Conservation (phyloP, 2,113 vertebrate genomes). For the Platycercus adscitus region DNA sequence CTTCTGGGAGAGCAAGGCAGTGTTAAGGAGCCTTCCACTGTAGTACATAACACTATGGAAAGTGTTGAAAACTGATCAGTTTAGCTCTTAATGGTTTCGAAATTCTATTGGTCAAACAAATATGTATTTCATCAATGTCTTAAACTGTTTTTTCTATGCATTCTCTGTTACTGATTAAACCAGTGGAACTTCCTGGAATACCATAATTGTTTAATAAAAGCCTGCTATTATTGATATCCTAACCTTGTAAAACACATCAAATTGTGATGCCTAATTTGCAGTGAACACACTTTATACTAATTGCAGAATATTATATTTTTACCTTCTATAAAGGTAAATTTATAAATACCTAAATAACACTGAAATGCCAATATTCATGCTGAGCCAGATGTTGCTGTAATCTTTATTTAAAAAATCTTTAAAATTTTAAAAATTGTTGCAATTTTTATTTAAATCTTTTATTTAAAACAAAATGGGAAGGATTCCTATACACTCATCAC, state of each 20-base stretch:
- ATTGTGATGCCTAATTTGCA: neutral
- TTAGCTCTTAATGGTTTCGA: neutral
- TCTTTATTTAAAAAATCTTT: neutral
- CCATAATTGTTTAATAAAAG: neutral
- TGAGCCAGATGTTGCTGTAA: neutral
- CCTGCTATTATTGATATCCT: neutral
- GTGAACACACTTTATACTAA: neutral
- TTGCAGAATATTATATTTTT: neutral
- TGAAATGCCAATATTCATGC: neutral
- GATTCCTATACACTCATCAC: neutral
- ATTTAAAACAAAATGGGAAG: neutral
- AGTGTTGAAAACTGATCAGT: neutral
- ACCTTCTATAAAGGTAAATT: neutral
- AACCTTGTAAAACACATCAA: neutral
- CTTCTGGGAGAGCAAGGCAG: neutral
- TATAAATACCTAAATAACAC: neutral
- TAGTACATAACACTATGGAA: neutral
- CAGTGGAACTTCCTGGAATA: neutral
- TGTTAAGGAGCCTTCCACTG: neutral
- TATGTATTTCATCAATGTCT: neutral
- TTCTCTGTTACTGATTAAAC: neutral
- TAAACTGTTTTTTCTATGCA: neutral
- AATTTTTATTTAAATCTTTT: neutral
- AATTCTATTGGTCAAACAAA: neutral
- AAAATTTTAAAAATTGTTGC: neutral